phyloP scores from a whole-genome alignment of 2,797 vertebrate genomes.

The Chiloscyllium punctatum region DNA sequence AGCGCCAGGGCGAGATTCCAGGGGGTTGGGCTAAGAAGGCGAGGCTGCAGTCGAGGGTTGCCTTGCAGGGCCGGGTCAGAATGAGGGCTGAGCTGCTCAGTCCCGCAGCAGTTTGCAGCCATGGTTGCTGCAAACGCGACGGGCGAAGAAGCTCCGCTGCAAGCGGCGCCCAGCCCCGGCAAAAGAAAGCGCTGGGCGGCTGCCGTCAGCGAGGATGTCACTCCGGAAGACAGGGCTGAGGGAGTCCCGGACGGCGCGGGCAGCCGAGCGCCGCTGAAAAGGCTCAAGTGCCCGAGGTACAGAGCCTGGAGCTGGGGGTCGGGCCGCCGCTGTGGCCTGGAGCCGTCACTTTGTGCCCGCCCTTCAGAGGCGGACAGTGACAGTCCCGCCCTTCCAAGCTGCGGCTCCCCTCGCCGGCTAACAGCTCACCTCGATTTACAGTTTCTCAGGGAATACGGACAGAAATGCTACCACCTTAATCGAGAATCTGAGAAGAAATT shows the following conservation, averaged over 20 bases:
- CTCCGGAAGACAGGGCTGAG: slow-evolving; percentile 41
- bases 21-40: slow-evolving; percentile 37
- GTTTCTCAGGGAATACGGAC: slow-evolving; percentile 69
- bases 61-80: slow-evolving; percentile 19
- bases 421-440: slow-evolving; percentile 50
- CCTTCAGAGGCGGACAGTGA: slow-evolving; percentile 36
- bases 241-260: slow-evolving; percentile 39
- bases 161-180: not conserved
- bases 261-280: slow-evolving; percentile 51
- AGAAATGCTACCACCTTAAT: slow-evolving; percentile 70
- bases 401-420: slow-evolving; percentile 32
- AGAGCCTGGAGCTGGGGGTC: slow-evolving; percentile 59
- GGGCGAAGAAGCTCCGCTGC: not conserved
- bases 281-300: slow-evolving; percentile 48
- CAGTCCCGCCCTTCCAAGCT: not conserved
- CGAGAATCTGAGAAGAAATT: slow-evolving; percentile 68
- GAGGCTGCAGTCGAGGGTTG: slow-evolving; percentile 36
- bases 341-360: slow-evolving; percentile 43
- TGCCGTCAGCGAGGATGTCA: slow-evolving; percentile 41
- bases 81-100: not conserved
- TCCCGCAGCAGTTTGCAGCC: slow-evolving; percentile 40
- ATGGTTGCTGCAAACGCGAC: slow-evolving; percentile 47
- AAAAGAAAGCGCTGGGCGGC: slow-evolving; percentile 40
- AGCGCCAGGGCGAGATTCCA: not conserved
- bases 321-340: slow-evolving; percentile 52